Base-by-base conservation (phyloP, 1,140 invertebrate species). In the Danaus melanippus region DNA sequence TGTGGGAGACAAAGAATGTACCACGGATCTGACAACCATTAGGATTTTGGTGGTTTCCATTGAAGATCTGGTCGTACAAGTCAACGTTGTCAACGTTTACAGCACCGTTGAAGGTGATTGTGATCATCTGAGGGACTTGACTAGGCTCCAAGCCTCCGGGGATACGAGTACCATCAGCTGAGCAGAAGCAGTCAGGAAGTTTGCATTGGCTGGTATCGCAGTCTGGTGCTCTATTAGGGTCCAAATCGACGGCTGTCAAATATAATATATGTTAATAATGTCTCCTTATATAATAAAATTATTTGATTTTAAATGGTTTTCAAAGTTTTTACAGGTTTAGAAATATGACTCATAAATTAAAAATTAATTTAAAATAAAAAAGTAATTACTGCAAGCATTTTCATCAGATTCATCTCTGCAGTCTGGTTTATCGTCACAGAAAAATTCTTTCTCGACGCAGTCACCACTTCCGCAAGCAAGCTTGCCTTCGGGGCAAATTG, bases 1-100 rank as follows among this genome's bases (percentile, higher is more conserved):
- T 97, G 89, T 98, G 96, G 0, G 95, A 97, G 0, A 97, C 93
- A 82, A 98, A 99, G 90, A 98, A 98, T 6, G 96, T 98, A 60
- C 95, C 94, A 62, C 93, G 92, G 75, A 98, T 95, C 69, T 96
- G 94, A 77, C 97, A 99, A 15, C 97, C 95, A 79, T 98, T 98
- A 11, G 96, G 95, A 76, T 97, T 97, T 67, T 92, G 91, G 10
- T 94, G 89, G 66, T 93, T 90, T 2, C 94, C 94, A 73, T 94
- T 96, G 88, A 97, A 97, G 62, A 97, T 90, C 64, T 96, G 94
- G 46, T 96, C 93, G 85, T 97, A 97, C 45, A 97, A 86, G 68
- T 97, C 95, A 69, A 96, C 95, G 82, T 97, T 97, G 87, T 97
- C 95, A 12, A 95, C 92, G 77, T 97, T 98, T n/a, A 97, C 91